Conservation (phyloP, 1,140 invertebrate genomes). For the Pseudomyrmex flavicornis region DNA sequence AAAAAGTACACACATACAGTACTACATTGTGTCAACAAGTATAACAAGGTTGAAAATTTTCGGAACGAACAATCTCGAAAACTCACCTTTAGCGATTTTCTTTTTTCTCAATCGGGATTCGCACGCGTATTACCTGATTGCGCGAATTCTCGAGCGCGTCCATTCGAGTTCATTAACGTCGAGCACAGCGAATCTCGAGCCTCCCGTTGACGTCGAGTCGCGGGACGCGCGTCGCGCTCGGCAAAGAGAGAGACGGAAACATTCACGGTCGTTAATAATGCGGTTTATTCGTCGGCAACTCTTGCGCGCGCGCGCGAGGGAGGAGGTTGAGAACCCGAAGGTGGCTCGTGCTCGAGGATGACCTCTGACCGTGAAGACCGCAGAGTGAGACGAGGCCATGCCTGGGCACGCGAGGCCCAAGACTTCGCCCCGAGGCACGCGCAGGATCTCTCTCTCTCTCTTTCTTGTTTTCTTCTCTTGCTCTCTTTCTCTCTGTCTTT, state of each 20-base stretch:
- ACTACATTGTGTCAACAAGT: too few relatives aligned
- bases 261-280: conserved; percentile 65
- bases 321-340: conserved; percentile 77
- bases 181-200: conserved; percentile 17
- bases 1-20: too few relatives aligned
- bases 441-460: conserved; percentile 65
- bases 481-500: conserved; percentile 14
- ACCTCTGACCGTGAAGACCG: conserved; percentile 83
- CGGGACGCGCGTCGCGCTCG: conserved; percentile 41
- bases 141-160: background rate
- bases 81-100: background rate
- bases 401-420: conserved; percentile 82
- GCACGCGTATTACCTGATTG: background rate
- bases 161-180: conserved; percentile 3
- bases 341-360: conserved; percentile 83
- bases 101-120: too few relatives aligned
- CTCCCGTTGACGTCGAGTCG: conserved; percentile 44
- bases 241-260: conserved; percentile 14
- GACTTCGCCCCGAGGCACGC: conserved; percentile 81
- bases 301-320: conserved; percentile 25
- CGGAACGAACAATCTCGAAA: background rate
- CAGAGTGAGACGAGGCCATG: conserved; percentile 79
- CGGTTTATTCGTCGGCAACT: conserved; percentile 65
- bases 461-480: background rate
- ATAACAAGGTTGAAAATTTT: too few relatives aligned